Evolutionary conservation across 2,797 vertebrate species (phyloP), one percentile per base, ranked within the genome.

Genomic region (Scyliorhinus canicula): DNA sequence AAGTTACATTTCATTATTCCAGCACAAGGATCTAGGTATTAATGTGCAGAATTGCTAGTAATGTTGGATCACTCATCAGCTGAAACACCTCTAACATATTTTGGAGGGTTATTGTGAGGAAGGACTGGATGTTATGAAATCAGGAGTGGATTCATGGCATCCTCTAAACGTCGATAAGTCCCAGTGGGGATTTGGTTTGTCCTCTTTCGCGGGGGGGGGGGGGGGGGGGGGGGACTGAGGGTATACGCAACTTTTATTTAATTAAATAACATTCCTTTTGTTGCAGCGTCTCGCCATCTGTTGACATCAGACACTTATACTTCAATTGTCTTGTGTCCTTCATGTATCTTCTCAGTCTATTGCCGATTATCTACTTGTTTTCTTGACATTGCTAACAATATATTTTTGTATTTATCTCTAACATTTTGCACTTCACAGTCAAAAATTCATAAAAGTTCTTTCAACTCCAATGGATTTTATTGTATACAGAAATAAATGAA

Each of bases 371-470:
- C 55, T 44, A 26, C 21, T n/a, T 65, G 60, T 44, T 91, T 91
- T 47, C 71, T n/a, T 60, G n/a, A 63, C 9, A 91, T 63, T 24
- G 31, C 40, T 63, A 91, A 88, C 57, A 21, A 90, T 44, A 90
- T 40, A 63, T 88, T 55, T 90, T 31, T 40, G 5, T 35, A 60
- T 90, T 90, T 90, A 12, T 91, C 88, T 9, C n/a, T 44, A 44
- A 63, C 52, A 95, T 79, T 69, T 65, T 95, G 44, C 95, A 95
- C 95, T 77, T 96, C 95, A 88, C 0, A 94, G 95, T 93, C 95
- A 77, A 79, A 71, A 95, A 95, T 96, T 88, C 19, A 91, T 44
- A 57, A 55, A 44, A 31, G 28, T 24, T 50, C 2, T 35, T 2
- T 2, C 24, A 93, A 47, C 21, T 47, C 40, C 40, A 26, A 44